A percentile compares a stretch with the other conserved stretches of the same genome.
These are phyloP conservation scores for Mus spicilegus DNA, from an alignment of 2,113 vertebrate genomes.

Conservation along the genomic window DNA sequence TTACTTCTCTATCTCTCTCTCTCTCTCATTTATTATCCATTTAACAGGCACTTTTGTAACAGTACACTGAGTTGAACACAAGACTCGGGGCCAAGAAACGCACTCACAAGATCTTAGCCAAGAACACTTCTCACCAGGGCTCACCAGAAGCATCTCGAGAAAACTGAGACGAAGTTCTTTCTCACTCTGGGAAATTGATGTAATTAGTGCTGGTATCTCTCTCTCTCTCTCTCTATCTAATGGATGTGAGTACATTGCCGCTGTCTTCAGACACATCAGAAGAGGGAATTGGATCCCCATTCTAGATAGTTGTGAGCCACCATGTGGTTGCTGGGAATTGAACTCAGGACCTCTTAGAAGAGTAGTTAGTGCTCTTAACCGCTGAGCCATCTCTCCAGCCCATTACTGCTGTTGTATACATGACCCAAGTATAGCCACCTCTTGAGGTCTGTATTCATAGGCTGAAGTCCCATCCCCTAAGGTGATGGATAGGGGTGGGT, in stretches of 20 bases:
- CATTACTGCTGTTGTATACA: fast-evolving
- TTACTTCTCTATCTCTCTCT: not conserved
- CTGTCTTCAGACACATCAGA: too few species aligned
- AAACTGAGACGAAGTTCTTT: fast-evolving
- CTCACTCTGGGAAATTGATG: not conserved
- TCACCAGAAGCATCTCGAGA: fast-evolving
- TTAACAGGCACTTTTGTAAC: not conserved
- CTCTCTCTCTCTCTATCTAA: too few species aligned
- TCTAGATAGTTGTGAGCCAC: too few species aligned
- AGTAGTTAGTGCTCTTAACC: too few species aligned
- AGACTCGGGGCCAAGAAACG: not conserved
- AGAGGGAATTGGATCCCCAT: too few species aligned
- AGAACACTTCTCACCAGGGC: not conserved
- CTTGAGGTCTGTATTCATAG: too few species aligned
- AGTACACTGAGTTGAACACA: not conserved
- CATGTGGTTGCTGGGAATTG: too few species aligned
- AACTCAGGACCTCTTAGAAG: too few species aligned
- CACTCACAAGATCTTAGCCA: fast-evolving
- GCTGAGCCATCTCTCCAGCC: too few species aligned
- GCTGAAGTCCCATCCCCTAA: not conserved
- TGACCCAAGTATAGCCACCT: not conserved
- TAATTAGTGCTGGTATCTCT: not conserved
- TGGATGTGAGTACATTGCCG: too few species aligned
- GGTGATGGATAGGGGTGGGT: not conserved
- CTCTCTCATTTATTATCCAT: not conserved